Percentiles rank a stretch among this genome's conserved stretches.
Conservation (phyloP, 2,797 vertebrate genomes). For the Oreonectes daqikongensis region DNA sequence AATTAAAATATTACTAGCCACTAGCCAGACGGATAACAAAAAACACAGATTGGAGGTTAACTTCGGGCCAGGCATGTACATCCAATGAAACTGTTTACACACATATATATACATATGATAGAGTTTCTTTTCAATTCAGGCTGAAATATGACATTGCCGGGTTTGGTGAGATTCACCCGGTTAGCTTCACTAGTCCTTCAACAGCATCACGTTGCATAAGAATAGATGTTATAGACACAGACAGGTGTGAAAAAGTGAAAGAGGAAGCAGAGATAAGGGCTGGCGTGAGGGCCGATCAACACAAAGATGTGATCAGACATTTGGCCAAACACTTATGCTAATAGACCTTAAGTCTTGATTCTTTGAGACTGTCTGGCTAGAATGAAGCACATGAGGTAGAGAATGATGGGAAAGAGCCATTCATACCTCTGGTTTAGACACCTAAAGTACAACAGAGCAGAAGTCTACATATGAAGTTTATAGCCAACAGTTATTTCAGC, state of each 20-base stretch:
- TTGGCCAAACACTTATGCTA: slow-evolving; percentile 64
- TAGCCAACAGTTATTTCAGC: no score
- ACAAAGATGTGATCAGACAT: slow-evolving; percentile 65
- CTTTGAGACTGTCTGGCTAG: slow-evolving; percentile 43
- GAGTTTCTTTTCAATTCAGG: neutral
- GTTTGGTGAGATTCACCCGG: neutral
- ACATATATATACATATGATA: no score
- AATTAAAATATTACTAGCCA: no score
- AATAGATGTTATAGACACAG: slow-evolving; percentile 35
- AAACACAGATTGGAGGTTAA: no score
- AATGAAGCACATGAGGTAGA: slow-evolving; percentile 36
- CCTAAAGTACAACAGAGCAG: slow-evolving; percentile 52
- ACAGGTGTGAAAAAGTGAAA: slow-evolving; percentile 43
- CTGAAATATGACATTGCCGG: neutral
- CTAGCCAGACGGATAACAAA: no score
- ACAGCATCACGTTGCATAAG: neutral
- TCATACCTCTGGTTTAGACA: slow-evolving; percentile 13
- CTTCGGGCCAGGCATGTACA: no score
- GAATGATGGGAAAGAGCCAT: slow-evolving; percentile 10
- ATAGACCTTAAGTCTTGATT: slow-evolving; percentile 57
- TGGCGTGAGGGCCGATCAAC: slow-evolving; percentile 48
- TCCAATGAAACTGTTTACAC: no score
- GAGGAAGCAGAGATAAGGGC: slow-evolving; percentile 49
- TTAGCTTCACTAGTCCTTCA: slow-evolving; percentile 6
- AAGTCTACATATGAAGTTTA: slow-evolving; percentile 48